A percentile compares a stretch with the other conserved stretches of the same genome.
Conservation (phyloP, 2,888 invertebrate genomes). For the Drosophila longiperda region DNA sequence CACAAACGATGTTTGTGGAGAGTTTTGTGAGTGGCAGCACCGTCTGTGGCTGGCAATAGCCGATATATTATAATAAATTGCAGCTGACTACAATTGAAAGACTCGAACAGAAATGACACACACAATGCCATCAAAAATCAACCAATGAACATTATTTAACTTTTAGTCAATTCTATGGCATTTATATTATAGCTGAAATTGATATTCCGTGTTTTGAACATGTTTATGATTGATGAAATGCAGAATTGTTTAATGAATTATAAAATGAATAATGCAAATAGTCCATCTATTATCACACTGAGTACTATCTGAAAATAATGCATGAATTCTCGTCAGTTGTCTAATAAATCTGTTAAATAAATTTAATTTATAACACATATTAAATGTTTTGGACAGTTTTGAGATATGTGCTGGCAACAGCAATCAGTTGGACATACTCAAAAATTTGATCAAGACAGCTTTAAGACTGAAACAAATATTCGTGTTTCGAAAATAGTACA, state of each 20-base stretch:
- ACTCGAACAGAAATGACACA: not conserved
- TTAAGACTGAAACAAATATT: not conserved
- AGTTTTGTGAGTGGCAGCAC: conserved; percentile 66
- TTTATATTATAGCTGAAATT: not conserved
- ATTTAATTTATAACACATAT: not conserved
- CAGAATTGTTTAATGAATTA: not conserved
- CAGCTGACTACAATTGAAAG: conserved; percentile 44
- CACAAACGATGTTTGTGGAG: conserved; percentile 70
- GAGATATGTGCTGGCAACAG: not conserved
- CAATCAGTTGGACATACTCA: not conserved
- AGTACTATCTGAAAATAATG: not conserved
- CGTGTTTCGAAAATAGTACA: not conserved
- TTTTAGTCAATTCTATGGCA: conserved; percentile 9
- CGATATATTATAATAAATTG: conserved; percentile 65
- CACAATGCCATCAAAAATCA: conserved; percentile 34
- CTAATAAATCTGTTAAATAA: not conserved
- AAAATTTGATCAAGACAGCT: not conserved
- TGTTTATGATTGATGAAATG: not conserved
- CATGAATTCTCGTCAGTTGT: not conserved
- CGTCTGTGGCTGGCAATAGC: conserved; percentile 64
- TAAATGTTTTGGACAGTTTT: not conserved
- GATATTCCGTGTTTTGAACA: not conserved
- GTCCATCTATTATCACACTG: not conserved
- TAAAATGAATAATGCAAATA: not conserved
- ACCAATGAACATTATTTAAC: conserved; percentile 18